Conservation (phyloP, 2,797 vertebrate species). For the Myotis findleyi region DNA sequence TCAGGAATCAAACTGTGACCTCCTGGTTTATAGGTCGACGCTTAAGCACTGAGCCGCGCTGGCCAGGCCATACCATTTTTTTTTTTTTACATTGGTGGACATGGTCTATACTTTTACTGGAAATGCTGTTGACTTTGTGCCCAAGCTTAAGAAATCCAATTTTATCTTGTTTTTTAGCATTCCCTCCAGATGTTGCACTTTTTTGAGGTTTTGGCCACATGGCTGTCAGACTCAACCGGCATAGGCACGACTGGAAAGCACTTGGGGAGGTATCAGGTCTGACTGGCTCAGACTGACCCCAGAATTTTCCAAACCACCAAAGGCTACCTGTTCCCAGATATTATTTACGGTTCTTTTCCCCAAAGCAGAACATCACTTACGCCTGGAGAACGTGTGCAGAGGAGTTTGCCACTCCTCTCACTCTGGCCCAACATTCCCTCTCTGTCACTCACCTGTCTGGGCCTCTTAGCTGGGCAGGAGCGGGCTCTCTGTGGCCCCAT, state of each 20-base stretch:
- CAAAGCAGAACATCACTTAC: not conserved
- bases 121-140: not conserved
- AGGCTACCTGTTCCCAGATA: not conserved
- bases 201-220: not conserved
- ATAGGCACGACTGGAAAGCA: not conserved
- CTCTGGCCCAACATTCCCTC: not conserved
- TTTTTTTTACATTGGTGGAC: not conserved
- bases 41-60: too few relatives aligned
- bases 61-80: not conserved
- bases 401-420: not conserved
- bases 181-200: constrained; percentile 11
- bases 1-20: too few relatives aligned
- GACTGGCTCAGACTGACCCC: not conserved
- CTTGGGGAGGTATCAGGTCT: not conserved
- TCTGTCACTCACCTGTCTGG: too few relatives aligned
- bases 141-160: constrained; percentile 21
- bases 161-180: constrained; percentile 15
- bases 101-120: not conserved
- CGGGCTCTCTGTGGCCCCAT: fast-evolving
- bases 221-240: not conserved
- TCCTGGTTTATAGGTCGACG: too few relatives aligned
- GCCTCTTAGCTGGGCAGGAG: not conserved
- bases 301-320: not conserved
- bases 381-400: not conserved
- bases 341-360: not conserved